These are phyloP conservation scores for Halictus quadricinctus DNA, from an alignment of 2,888 invertebrate genomes.

Conservation along the genomic window DNA sequence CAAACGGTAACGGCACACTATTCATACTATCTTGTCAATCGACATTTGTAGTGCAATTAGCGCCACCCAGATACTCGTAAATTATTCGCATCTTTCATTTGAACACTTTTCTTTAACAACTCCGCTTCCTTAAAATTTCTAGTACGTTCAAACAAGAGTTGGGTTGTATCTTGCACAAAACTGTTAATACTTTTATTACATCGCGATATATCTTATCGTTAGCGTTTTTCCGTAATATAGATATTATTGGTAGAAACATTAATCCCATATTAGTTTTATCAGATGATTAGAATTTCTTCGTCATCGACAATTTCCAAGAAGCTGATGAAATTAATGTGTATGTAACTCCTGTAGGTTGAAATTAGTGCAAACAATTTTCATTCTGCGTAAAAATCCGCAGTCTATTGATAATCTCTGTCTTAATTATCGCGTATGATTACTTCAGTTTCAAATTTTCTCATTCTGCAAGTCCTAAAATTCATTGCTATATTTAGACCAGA, in stretches of 20 bases:
- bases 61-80: not conserved
- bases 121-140: not conserved
- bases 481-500: too few species aligned
- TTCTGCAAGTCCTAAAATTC: too few species aligned
- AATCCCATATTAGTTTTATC: not conserved
- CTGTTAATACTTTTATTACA: not conserved
- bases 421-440: not conserved
- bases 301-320: not conserved
- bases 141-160: not conserved
- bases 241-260: not conserved
- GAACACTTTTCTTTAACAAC: not conserved
- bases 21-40: conserved; percentile 59
- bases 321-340: too few species aligned
- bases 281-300: not conserved
- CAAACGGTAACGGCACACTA: conserved; percentile 65
- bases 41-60: conserved; percentile 38
- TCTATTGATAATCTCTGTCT: too few species aligned
- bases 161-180: not conserved
- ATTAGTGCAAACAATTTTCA: too few species aligned
- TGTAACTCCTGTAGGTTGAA: too few species aligned
- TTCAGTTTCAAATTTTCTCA: too few species aligned
- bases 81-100: not conserved
- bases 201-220: not conserved
- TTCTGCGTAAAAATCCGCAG: too few species aligned
- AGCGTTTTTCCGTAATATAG: not conserved